A percentile compares a stretch with the other conserved stretches of the same genome.
Conservation (phyloP, 2,888 invertebrate genomes). For the Dorcus hopei region DNA sequence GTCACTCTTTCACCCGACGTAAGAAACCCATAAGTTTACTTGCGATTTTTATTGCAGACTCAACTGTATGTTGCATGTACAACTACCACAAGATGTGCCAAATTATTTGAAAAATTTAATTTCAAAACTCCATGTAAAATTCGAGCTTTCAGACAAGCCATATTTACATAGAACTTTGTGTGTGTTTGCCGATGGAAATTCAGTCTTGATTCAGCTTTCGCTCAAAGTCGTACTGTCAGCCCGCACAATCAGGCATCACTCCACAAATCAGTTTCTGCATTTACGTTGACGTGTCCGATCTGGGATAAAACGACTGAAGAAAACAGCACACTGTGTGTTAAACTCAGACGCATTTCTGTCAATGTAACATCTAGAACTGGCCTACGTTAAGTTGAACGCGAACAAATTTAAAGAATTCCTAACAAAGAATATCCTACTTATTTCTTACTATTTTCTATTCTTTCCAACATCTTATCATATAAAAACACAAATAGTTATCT, state of each 20-base stretch:
- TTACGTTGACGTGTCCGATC: conserved; percentile 20
- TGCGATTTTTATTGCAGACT: conserved; percentile 17
- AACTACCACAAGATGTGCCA: too few relatives aligned
- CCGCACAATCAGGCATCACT: conserved; percentile 23
- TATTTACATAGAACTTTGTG: too few relatives aligned
- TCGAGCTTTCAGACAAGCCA: too few relatives aligned
- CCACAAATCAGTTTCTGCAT: conserved; percentile 26
- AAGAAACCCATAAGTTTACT: conserved; percentile 23
- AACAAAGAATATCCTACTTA: too few relatives aligned
- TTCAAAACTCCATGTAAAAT: too few relatives aligned
- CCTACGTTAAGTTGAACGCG: conserved; percentile 5
- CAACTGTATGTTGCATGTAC: too few relatives aligned
- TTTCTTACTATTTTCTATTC: too few relatives aligned
- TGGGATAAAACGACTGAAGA: conserved; percentile 21
- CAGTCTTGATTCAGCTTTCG: neutral
- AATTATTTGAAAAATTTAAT: too few relatives aligned
- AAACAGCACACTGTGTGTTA: conserved; percentile 26
- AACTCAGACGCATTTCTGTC: conserved; percentile 23
- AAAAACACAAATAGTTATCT: too few relatives aligned
- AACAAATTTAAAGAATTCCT: too few relatives aligned
- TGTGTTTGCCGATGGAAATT: neutral
- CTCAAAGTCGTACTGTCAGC: conserved; percentile 17
- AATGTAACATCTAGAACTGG: neutral
- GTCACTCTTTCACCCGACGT: conserved; percentile 27
- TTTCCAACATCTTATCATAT: too few relatives aligned